These are phyloP conservation scores for Campopleginae sp. DNA, from an alignment of 2,888 invertebrate species.

Conservation along the genomic window DNA sequence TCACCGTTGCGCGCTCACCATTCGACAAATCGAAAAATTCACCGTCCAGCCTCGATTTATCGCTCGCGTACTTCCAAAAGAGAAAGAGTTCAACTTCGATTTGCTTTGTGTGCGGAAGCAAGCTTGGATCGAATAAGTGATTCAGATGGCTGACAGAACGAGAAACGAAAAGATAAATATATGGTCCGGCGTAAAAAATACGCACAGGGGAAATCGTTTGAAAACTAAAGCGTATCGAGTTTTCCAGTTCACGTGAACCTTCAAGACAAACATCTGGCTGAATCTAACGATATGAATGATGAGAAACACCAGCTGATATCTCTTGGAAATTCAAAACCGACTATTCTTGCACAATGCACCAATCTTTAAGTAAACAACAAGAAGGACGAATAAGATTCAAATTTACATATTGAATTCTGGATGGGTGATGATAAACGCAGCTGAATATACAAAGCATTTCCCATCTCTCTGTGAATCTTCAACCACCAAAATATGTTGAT, in stretches of 20 bases:
- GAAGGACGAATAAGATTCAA: neutral
- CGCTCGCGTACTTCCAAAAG: constrained; percentile 48
- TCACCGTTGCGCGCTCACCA: constrained; percentile 33
- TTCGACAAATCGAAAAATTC: constrained; percentile 62
- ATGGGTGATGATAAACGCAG: neutral
- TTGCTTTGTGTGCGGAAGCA: constrained; percentile 29
- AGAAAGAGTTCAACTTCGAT: constrained; percentile 27
- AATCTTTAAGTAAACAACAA: neutral
- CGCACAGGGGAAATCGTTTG: constrained; percentile 36
- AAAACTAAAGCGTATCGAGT: constrained; percentile 37
- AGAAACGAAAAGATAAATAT: constrained; percentile 30
- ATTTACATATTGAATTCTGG: neutral
- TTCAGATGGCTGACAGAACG: constrained; percentile 28
- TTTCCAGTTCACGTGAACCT: constrained; percentile 14
- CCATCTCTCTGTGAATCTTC: neutral
- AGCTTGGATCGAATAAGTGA: constrained; percentile 40
- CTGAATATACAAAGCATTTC: neutral
- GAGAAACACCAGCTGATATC: neutral
- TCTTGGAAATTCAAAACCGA: neutral
- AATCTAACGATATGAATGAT: constrained; percentile 1
- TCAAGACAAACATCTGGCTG: neutral
- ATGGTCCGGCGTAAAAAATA: constrained; percentile 10
- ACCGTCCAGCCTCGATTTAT: constrained; percentile 62
- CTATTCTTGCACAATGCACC: neutral
- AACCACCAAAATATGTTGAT: neutral